These are phyloP conservation scores for Quadriops clusia DNA, from an alignment of 2,888 invertebrate genomes.

Conservation along the genomic window DNA sequence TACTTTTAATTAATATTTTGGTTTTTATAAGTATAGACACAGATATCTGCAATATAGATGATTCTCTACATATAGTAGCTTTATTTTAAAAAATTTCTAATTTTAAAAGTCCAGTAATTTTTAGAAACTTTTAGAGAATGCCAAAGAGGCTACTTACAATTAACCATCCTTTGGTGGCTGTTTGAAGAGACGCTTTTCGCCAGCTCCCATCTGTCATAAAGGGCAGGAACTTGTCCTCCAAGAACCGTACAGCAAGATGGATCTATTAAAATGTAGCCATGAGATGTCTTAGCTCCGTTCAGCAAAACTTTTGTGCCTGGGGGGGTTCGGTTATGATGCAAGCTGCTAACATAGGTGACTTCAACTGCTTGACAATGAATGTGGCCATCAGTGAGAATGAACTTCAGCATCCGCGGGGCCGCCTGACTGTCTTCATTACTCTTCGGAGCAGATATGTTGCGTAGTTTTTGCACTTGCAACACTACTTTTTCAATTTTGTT, in stretches of 20 bases:
- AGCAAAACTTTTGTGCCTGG: slow-evolving; percentile 76
- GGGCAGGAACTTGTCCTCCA: slow-evolving; percentile 71
- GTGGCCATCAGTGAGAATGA: slow-evolving; percentile 78
- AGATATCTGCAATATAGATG: no score
- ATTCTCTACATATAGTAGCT: no score
- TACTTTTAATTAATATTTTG: no score
- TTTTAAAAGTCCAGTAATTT: no score
- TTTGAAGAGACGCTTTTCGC: slow-evolving; percentile 34
- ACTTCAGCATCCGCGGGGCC: slow-evolving; percentile 73
- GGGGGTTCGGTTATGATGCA: slow-evolving; percentile 67
- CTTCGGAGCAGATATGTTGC: slow-evolving; percentile 84
- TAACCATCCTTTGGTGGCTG: no score
- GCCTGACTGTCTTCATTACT: slow-evolving; percentile 73
- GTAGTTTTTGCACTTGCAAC: slow-evolving; percentile 76
- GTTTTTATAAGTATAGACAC: no score
- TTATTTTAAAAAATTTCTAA: no score
- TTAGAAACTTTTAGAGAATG: no score
- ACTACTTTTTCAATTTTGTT: slow-evolving; percentile 45
- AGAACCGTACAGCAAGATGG: slow-evolving; percentile 56
- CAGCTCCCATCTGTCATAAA: slow-evolving; percentile 84
- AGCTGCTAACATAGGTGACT: slow-evolving; percentile 52
- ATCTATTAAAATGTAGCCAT: slow-evolving; percentile 59
- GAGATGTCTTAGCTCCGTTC: slow-evolving; percentile 44
- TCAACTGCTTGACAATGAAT: slow-evolving; percentile 68
- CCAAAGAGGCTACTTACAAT: no score